Evolutionary conservation across 1,140 invertebrate species (phyloP).

Genomic region (Neodiprion fabricii): DNA sequence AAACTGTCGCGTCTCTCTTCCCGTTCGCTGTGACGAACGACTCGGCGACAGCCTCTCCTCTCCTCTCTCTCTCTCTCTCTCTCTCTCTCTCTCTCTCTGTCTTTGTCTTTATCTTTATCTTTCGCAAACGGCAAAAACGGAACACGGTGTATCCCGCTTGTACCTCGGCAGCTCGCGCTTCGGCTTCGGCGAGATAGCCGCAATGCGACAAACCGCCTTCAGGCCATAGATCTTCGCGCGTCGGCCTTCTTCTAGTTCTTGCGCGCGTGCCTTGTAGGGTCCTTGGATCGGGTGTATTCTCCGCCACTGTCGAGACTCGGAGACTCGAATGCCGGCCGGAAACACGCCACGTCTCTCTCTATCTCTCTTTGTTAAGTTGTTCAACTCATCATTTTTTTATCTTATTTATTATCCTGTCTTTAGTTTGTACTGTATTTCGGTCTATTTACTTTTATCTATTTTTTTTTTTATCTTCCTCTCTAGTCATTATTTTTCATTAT

Average conservation of each 20-base stretch:
- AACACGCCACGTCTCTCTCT: background rate
- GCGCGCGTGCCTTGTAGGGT: conserved; percentile 6
- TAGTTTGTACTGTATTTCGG: too few species aligned
- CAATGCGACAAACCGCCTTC: background rate
- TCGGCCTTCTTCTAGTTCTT: background rate
- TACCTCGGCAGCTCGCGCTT: background rate
- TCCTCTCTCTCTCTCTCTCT: background rate
- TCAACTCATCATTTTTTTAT: background rate
- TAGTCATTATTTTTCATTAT: too few species aligned
- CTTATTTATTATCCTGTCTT: background rate
- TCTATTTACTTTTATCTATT: too few species aligned
- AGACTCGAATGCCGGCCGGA: background rate
- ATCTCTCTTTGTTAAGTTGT: background rate
- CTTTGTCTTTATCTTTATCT: too few species aligned
- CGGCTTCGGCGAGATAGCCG: background rate
- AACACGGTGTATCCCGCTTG: conserved; percentile 6
- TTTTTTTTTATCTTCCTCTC: too few species aligned
- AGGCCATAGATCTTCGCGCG: conserved; percentile 1
- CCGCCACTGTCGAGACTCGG: background rate
- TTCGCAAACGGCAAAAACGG: background rate
- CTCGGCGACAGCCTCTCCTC: background rate
- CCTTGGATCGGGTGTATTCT: too few species aligned
- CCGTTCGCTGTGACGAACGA: background rate
- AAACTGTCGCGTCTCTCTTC: conserved; percentile 1
- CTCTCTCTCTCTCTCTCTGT: too few species aligned